Conservation (phyloP, 2,113 vertebrate genomes). For the Rhineura floridana region DNA sequence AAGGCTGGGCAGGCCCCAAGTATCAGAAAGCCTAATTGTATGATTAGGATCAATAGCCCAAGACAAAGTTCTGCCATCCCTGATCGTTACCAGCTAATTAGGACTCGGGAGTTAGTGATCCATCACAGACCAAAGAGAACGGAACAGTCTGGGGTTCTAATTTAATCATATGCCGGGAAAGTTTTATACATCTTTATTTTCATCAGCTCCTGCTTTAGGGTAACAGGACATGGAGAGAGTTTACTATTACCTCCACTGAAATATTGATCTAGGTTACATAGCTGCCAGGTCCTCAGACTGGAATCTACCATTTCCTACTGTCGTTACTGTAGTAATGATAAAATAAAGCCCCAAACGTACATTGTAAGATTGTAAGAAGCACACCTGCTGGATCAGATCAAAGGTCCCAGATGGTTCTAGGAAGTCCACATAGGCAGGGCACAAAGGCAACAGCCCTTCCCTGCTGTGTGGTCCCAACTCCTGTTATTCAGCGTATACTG, state of each 20-base stretch:
- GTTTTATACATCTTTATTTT: constrained; percentile 15
- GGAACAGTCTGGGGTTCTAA: background rate
- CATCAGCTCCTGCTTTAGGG: background rate
- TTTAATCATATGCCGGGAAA: constrained; percentile 34
- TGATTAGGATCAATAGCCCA: background rate
- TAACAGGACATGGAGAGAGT: background rate
- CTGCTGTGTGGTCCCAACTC: background rate
- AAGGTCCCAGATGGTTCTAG: background rate
- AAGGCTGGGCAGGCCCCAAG: background rate
- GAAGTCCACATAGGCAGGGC: background rate
- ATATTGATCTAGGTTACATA: background rate
- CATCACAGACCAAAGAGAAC: constrained; percentile 18
- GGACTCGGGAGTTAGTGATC: constrained; percentile 33
- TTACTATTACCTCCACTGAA: background rate
- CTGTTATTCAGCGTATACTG: background rate
- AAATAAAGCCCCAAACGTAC: background rate
- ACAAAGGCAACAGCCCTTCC: background rate
- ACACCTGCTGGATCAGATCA: too few relatives aligned
- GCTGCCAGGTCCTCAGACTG: background rate
- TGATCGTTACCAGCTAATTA: constrained; percentile 32
- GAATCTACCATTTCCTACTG: background rate
- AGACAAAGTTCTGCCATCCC: constrained; percentile 9
- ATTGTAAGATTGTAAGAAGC: background rate
- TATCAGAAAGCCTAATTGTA: background rate
- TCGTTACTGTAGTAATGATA: background rate